Evolutionary conservation across 1,140 invertebrate species (phyloP).

Genomic region (Oedothorax gibbosus): DNA sequence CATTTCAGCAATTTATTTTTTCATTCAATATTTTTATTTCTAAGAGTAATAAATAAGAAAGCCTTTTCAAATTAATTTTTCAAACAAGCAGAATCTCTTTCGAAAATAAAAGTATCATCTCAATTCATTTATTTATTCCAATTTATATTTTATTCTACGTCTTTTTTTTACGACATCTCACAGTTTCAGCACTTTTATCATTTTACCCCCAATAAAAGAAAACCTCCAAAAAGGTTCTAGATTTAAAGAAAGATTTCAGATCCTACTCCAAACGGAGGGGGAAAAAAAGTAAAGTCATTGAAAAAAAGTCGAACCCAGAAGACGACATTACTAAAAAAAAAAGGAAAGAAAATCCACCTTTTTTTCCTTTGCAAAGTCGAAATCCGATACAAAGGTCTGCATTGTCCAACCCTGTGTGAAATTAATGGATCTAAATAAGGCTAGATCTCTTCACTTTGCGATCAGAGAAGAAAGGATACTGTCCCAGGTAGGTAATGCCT

Average conservation of each 20-base stretch:
- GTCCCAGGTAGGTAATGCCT: background rate
- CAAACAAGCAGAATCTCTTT: too few species aligned
- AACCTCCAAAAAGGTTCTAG: background rate
- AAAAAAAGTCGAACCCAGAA: background rate
- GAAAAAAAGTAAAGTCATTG: background rate
- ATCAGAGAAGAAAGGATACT: conserved; percentile 13
- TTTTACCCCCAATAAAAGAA: background rate
- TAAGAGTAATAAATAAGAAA: too few species aligned
- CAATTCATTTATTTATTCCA: too few species aligned
- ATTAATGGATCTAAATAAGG: conserved; percentile 61
- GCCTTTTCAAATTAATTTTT: too few species aligned
- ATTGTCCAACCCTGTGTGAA: conserved; percentile 58
- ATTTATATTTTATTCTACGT: too few species aligned
- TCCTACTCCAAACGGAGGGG: background rate
- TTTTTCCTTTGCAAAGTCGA: conserved; percentile 14
- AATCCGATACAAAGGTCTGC: conserved; percentile 59
- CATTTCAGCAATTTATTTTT: too few species aligned
- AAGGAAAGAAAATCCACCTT: background rate
- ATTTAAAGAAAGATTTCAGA: background rate
- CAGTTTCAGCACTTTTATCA: too few species aligned
- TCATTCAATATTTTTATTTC: too few species aligned
- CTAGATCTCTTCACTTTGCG: conserved; percentile 56
- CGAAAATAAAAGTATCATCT: too few species aligned
- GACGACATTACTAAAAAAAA: background rate
- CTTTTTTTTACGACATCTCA: too few species aligned